A percentile compares a stretch with the other conserved stretches of the same genome.
phyloP scores from a whole-genome alignment of 1,140 invertebrate species.

The Drosophila nigrodunni region DNA sequence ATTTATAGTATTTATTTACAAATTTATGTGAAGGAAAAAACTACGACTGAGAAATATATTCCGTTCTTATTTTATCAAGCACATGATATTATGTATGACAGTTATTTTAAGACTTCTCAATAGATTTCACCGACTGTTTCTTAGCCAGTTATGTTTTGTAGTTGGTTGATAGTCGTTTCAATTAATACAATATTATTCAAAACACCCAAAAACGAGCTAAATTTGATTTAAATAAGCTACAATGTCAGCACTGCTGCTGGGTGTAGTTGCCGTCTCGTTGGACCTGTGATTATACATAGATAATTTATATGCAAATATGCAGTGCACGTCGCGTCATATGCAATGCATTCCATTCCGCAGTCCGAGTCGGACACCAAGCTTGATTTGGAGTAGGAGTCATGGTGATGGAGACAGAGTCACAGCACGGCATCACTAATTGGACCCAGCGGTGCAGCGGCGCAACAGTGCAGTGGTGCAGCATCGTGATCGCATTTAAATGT shows the following conservation, averaged over 20 bases:
- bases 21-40: no score
- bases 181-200: no score
- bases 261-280: conserved; percentile 29
- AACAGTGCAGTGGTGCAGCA: conserved; percentile 63
- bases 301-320: conserved; percentile 81
- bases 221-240: no score
- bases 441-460: conserved; percentile 70
- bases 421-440: conserved; percentile 74
- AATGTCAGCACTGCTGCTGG: background rate
- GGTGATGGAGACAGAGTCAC: conserved; percentile 30
- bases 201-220: no score
- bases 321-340: conserved; percentile 74
- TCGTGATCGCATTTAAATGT: conserved; percentile 82
- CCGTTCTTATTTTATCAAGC: no score
- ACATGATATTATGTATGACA: no score
- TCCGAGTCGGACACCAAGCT: background rate
- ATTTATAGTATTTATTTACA: no score
- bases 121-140: no score
- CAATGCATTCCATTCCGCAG: conserved; percentile 57
- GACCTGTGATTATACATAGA: conserved; percentile 51
- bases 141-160: no score
- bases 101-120: no score
- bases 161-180: no score
- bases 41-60: no score
- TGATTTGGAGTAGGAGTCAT: background rate